Conservation (phyloP, 2,113 vertebrate species). For the Alexandromys fortis region DNA sequence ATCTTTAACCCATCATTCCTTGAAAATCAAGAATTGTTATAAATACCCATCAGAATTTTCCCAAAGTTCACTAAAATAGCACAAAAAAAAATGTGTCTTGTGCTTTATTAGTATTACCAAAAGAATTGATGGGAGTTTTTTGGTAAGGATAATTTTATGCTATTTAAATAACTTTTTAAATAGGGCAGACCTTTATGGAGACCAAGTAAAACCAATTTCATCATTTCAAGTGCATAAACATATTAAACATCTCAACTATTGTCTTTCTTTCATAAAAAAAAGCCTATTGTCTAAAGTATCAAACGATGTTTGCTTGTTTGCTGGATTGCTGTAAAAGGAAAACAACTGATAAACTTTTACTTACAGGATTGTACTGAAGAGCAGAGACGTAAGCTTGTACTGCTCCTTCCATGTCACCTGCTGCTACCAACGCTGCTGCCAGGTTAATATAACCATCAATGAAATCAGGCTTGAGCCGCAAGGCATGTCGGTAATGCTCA, state of each 20-base stretch:
- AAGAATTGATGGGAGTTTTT: background rate
- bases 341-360: conserved; percentile 79
- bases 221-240: conserved; percentile 53
- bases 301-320: background rate
- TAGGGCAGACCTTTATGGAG: background rate
- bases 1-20: background rate
- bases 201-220: conserved; percentile 46
- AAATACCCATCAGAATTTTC: conserved; percentile 46
- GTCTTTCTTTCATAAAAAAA: conserved; percentile 53
- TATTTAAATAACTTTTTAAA: conserved; percentile 18
- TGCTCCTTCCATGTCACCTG: conserved; percentile 99
- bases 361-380: conserved; percentile 99
- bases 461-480: conserved; percentile 98
- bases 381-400: conserved; percentile 99
- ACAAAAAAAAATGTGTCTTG: background rate
- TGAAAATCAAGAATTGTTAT: conserved; percentile 55
- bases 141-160: background rate
- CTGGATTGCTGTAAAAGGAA: conserved; percentile 50
- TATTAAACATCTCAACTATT: conserved; percentile 40
- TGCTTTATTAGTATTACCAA: conserved; percentile 27
- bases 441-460: conserved; percentile 99
- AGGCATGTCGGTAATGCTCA: conserved; percentile 97
- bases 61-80: conserved; percentile 56
- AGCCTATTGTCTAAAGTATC: background rate
- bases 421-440: conserved; percentile 97